Percentiles rank a stretch among this genome's conserved stretches.
These are phyloP conservation scores for Chalcosyrphus nemorum DNA, from an alignment of 2,888 invertebrate species.

Conservation along the genomic window DNA sequence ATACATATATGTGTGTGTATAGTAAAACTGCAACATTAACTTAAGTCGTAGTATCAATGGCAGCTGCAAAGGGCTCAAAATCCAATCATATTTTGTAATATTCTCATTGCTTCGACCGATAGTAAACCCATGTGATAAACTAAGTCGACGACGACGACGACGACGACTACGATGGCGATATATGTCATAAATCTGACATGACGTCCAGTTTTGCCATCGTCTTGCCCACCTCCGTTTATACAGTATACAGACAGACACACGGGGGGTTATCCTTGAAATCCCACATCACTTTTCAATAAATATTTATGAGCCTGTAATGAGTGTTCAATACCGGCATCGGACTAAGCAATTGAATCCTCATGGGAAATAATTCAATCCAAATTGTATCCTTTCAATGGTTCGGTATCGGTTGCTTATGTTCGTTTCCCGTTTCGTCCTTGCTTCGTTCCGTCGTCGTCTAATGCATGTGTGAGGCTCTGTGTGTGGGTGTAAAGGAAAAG, in stretches of 20 bases:
- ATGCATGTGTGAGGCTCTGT: conserved; percentile 1
- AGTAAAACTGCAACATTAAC: conserved; percentile 62
- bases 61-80: conserved; percentile 70
- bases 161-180: conserved; percentile 53
- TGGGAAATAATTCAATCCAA: conserved; percentile 73
- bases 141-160: conserved; percentile 62
- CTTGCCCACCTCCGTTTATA: conserved; percentile 4
- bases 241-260: conserved; percentile 4
- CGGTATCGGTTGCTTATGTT: conserved; percentile 55
- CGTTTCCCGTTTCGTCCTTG: neutral
- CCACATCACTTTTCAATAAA: conserved; percentile 73
- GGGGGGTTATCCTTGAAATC: conserved; percentile 68
- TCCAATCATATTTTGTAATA: conserved; percentile 70
- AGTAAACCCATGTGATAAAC: conserved; percentile 67
- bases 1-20: no score
- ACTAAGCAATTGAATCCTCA: conserved; percentile 71
- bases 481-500: neutral
- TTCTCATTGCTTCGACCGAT: conserved; percentile 63
- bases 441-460: neutral
- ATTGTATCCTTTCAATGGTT: conserved; percentile 70
- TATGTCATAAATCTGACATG: conserved; percentile 71
- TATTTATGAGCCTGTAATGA: conserved; percentile 73
- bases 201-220: conserved; percentile 62
- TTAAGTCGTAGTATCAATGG: conserved; percentile 59
- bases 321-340: conserved; percentile 69